Base-by-base conservation (phyloP, 2,113 vertebrate genomes). In the Leucosticte australis region DNA sequence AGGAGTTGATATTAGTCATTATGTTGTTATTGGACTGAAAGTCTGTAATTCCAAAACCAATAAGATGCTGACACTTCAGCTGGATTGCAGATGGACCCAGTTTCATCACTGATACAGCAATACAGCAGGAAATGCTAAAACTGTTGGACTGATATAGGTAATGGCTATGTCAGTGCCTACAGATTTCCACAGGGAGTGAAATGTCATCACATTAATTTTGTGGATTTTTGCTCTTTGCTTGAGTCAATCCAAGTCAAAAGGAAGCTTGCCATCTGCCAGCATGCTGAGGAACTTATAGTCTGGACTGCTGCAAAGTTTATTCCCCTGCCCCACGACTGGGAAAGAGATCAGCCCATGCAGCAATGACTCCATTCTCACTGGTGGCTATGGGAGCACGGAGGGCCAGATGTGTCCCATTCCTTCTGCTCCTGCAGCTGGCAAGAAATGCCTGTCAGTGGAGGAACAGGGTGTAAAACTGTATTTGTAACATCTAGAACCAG, bases 151-250 rank as follows among this genome's bases (percentile, higher is more conserved):
- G 83, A 87, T 53, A 80, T 20, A 70, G 42, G 33, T 30, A 95
- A 79, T 27, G 9, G n/a, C 69, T 86, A 41, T 96, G 96, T 94
- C n/a, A 30, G 84, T 79, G 49, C 47, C 73, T 85, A 47, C 24
- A 82, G n/a, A 70, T 63, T 91, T 97, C 93, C 88, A 74, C 7
- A 37, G 63, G 57, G 69, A 83, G 46, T 85, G 52, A 96, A 97
- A 94, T 52, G 55, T 42, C 88, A 89, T 55, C 68, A 70, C 64
- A 81, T 67, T 95, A 60, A 85, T 94, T 83, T 95, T 77, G 56
- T 73, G 46, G 49, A 30, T 62, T 42, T 91, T 88, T 95, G 49
- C 91, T 91, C 47, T 84, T 42, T 0, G 0, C 15, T 17, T 23
- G 23, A 22, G 71, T 84, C 37, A 71, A 77, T 55, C 37, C 84